Evolutionary conservation across 2,113 vertebrate genomes (phyloP).

Genomic region (Halcyon senegalensis): DNA sequence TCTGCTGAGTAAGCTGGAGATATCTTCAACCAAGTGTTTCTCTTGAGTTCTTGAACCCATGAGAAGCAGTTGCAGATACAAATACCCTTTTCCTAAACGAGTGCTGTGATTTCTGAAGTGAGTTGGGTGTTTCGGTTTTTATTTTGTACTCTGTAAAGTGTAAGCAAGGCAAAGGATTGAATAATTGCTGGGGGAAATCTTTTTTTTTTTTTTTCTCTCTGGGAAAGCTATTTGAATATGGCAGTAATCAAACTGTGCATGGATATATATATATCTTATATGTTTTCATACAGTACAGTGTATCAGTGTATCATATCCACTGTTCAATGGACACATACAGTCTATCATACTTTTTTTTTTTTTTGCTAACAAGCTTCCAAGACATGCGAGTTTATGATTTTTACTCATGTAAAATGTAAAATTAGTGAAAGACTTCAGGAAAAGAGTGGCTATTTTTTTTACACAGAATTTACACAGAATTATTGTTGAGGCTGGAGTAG

Average conservation of each 20-base stretch:
- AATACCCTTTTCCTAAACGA: fast-evolving
- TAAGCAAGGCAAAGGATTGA: fast-evolving
- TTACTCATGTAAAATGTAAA: not conserved
- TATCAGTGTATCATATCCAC: not conserved
- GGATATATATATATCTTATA: fast-evolving
- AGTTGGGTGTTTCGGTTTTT: fast-evolving
- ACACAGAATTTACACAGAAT: too few relatives aligned
- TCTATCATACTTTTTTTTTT: not conserved
- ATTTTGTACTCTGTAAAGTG: fast-evolving
- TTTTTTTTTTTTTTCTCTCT: not conserved
- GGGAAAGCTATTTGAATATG: not conserved
- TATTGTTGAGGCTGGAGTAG: too few relatives aligned
- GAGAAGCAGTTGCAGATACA: not conserved
- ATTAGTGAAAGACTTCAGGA: not conserved
- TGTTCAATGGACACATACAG: fast-evolving
- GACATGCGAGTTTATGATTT: fast-evolving
- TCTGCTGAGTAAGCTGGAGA: not conserved
- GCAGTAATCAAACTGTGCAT: not conserved
- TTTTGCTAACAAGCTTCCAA: not conserved
- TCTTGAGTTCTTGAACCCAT: fast-evolving
- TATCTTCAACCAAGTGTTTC: fast-evolving
- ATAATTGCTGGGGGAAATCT: not conserved
- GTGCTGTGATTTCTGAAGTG: not conserved
- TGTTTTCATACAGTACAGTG: fast-evolving
- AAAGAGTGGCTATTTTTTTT: not conserved